Conservation (phyloP, 2,888 invertebrate species). For the Phytoseiulus persimilis region DNA sequence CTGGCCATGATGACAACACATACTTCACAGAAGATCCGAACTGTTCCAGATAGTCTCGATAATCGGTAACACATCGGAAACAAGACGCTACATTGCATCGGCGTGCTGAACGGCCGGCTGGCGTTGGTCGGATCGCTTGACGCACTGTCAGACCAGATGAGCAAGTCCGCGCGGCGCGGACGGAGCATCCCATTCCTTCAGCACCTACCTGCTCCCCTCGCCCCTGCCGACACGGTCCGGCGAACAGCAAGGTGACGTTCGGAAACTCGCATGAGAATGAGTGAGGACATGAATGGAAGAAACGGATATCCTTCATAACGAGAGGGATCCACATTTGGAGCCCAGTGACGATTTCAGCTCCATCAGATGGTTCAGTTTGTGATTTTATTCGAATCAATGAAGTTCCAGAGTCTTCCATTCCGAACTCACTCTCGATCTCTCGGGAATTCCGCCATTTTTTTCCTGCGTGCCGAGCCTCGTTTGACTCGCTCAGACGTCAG, state of each 20-base stretch:
- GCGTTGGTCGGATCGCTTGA: not conserved
- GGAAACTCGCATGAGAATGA: not conserved
- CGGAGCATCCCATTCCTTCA: constrained; percentile 5
- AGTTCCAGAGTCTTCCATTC: too few species aligned
- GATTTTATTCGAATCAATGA: too few species aligned
- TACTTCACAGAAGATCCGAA: not conserved
- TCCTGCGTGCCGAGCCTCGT: too few species aligned
- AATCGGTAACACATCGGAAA: not conserved
- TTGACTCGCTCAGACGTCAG: too few species aligned
- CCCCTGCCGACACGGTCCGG: not conserved
- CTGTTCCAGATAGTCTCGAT: not conserved
- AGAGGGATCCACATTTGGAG: too few species aligned
- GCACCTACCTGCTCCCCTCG: not conserved
- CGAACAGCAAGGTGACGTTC: not conserved
- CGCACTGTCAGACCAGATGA: not conserved
- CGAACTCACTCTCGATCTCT: too few species aligned
- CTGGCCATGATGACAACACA: not conserved
- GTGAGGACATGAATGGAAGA: not conserved
- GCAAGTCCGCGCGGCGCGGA: not conserved
- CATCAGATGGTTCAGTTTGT: too few species aligned
- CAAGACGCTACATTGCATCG: not conserved
- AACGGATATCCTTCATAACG: too few species aligned
- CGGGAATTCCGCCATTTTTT: too few species aligned
- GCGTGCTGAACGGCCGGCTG: not conserved
- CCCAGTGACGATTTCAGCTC: too few species aligned